phyloP scores from a whole-genome alignment of 1,140 invertebrate species.

The Amyelois transitella region DNA sequence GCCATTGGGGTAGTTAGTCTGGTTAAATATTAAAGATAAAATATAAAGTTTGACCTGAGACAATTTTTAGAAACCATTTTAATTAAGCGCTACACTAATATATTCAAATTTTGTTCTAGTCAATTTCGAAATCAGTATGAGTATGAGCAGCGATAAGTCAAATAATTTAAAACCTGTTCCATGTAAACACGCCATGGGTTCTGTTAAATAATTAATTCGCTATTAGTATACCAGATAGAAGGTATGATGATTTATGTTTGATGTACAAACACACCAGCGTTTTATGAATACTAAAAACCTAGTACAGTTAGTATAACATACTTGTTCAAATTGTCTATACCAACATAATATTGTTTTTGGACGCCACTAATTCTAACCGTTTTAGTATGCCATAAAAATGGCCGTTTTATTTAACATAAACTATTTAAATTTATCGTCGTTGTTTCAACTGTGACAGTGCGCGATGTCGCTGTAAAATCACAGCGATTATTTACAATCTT shows the following conservation, averaged over 20 bases:
- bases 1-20: no score
- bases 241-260: neutral
- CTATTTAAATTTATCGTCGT: constrained; percentile 44
- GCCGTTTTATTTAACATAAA: constrained; percentile 46
- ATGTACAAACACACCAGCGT: neutral
- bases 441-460: constrained; percentile 41
- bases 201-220: neutral
- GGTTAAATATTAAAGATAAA: no score
- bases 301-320: neutral
- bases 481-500: constrained; percentile 11
- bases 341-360: constrained; percentile 35
- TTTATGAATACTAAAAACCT: neutral
- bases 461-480: constrained; percentile 35
- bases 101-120: no score
- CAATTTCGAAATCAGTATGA: no score
- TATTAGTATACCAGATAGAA: neutral
- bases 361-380: constrained; percentile 31
- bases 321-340: constrained; percentile 14
- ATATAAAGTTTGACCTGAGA: no score
- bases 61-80: no score
- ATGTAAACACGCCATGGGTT: neutral
- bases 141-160: neutral
- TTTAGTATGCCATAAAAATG: constrained; percentile 43
- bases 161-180: neutral
- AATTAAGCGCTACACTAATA: no score